Evolutionary conservation across 1,140 invertebrate genomes (phyloP), one percentile per base, ranked within the genome.

Genomic region (Drosophila sp.): DNA sequence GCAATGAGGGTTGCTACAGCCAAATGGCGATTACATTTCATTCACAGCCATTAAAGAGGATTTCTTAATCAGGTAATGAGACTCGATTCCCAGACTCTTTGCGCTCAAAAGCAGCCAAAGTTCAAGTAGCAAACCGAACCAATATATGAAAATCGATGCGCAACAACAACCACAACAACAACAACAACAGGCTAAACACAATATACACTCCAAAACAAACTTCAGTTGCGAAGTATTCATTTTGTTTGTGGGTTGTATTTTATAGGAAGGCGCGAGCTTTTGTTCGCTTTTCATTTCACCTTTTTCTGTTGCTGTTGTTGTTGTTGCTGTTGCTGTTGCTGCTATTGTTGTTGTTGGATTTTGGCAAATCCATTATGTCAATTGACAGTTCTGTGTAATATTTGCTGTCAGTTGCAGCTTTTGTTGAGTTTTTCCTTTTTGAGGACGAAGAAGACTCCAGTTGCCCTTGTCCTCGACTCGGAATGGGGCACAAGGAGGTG

Each of bases 331-430:
- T 57, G 46, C 36, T 32, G 59, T 43, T 54, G 25, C 34, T 36
- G 46, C 18, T 63, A 48, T 45, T 65, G 61, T 43, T 65, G 61
- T 66, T 70, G 58, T 62, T 73, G 67, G 73, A 81, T 89, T 80
- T 87, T 83, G 82, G 81, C 79, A 90, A 90, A 90, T 83, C 81
- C 87, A 90, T 90, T 90, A 87, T 90, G 72, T 89, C 81, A 90
- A 90, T 90, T 90, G 87, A 90, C 87, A 90, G 81, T 82, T 84
- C 74, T 65, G 63, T 63, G 72, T 78, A 87, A 90, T 90, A 90
- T 90, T 90, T 82, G 79, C 87, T 90, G 87, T 90, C 87, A 90
- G 87, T 90, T 87, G 87, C 87, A 90, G 87, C 71, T 54, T 72
- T 89, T 89, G 80, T 81, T 80, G 57, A 61, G 69, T 76, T 84